phyloP scores from a whole-genome alignment of 2,113 vertebrate species.

The Carassius auratus region DNA sequence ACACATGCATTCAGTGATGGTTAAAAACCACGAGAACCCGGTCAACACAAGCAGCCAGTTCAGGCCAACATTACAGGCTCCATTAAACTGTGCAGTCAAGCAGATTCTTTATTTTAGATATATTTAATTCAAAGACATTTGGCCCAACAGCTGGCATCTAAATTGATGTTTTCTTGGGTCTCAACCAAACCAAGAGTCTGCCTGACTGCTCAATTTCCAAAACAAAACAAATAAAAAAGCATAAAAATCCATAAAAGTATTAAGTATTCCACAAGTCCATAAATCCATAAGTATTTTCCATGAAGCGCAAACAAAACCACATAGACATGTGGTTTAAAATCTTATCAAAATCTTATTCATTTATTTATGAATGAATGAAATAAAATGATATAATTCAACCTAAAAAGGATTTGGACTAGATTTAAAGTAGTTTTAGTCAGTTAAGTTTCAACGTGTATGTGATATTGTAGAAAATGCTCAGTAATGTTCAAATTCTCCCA shows the following conservation, averaged over 20 bases:
- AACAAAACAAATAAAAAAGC: background rate
- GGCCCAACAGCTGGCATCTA: background rate
- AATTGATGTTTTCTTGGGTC: background rate
- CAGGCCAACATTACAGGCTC: background rate
- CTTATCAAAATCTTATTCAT: background rate
- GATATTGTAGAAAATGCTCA: background rate
- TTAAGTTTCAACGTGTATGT: background rate
- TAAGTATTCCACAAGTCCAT: no score
- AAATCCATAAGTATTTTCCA: no score
- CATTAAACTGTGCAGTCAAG: slow-evolving; percentile 2
- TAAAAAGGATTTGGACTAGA: background rate
- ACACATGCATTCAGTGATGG: background rate
- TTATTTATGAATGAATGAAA: no score
- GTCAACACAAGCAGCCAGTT: background rate
- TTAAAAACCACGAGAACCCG: background rate
- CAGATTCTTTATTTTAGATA: background rate
- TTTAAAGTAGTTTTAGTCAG: background rate
- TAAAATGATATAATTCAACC: background rate
- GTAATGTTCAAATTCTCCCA: background rate
- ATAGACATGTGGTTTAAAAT: background rate
- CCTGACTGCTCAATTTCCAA: background rate
- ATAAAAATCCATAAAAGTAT: background rate
- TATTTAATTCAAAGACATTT: slow-evolving; percentile 17
- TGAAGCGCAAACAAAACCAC: background rate
- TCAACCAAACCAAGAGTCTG: background rate